A percentile compares a stretch with the other conserved stretches of the same genome.
phyloP scores from a whole-genome alignment of 2,113 vertebrate genomes.

The Clarias macrocephalus region DNA sequence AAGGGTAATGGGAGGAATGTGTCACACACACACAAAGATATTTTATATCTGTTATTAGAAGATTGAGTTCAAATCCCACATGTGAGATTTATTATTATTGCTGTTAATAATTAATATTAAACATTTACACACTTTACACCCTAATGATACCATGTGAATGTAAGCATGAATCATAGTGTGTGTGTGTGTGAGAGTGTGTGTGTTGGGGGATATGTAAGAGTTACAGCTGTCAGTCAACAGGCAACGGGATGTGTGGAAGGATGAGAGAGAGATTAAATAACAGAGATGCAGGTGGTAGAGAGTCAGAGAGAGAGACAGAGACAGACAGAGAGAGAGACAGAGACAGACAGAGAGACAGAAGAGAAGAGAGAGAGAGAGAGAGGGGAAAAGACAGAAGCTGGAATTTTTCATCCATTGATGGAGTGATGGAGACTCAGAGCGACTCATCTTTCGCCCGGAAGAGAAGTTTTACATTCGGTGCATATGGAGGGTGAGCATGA shows the following conservation, averaged over 20 bases:
- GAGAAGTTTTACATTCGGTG: conserved; percentile 76
- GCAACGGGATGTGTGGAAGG: conserved; percentile 70
- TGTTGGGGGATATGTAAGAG: conserved; percentile 59
- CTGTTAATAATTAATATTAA: not conserved
- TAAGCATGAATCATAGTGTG: not conserved
- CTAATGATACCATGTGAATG: not conserved
- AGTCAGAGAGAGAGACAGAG: conserved; percentile 61
- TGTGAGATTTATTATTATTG: not conserved
- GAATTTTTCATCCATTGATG: conserved; percentile 47
- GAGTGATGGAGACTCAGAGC: conserved; percentile 63
- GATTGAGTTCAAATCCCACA: not conserved
- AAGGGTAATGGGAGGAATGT: conserved; percentile 50
- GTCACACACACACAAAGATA: not conserved
- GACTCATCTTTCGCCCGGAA: conserved; percentile 75
- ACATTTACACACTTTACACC: not conserved
- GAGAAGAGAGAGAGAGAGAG: conserved; percentile 74
- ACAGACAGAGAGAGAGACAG: conserved; percentile 68
- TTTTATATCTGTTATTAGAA: not conserved
- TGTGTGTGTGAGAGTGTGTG: conserved; percentile 10
- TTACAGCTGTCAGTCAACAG: conserved; percentile 68
- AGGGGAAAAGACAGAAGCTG: conserved; percentile 44
- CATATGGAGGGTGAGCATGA: conserved; percentile 77
- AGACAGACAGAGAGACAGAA: conserved; percentile 39
- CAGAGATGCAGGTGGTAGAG: too few relatives aligned
- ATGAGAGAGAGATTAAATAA: conserved; percentile 58